Evolutionary conservation across 2,888 invertebrate species (phyloP).

Genomic region (Oscheius myriophilus): DNA sequence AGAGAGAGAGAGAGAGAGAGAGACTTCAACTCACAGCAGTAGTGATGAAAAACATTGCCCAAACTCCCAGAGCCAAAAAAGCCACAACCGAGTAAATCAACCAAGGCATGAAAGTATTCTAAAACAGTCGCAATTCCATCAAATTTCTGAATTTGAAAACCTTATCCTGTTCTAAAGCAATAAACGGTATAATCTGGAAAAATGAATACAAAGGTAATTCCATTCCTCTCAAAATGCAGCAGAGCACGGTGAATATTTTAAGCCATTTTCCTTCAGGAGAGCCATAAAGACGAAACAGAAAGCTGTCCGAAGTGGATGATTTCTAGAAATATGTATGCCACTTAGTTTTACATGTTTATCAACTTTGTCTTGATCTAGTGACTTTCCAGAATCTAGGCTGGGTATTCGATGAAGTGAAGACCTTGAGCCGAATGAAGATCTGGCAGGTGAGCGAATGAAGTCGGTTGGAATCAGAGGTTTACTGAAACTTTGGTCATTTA

Average conservation of each 20-base stretch:
- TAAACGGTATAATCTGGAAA: background rate
- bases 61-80: too few relatives aligned
- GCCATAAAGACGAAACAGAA: too few relatives aligned
- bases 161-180: background rate
- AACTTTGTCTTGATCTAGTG: too few relatives aligned
- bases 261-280: background rate
- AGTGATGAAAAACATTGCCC: too few relatives aligned
- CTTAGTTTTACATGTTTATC: too few relatives aligned
- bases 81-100: background rate
- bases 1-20: too few relatives aligned
- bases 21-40: too few relatives aligned
- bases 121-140: background rate
- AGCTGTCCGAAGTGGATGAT: too few relatives aligned
- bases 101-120: background rate
- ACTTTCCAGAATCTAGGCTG: too few relatives aligned
- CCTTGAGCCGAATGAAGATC: background rate
- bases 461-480: background rate
- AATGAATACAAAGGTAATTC: background rate
- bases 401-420: background rate
- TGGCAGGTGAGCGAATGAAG: background rate
- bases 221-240: background rate
- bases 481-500: background rate
- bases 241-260: background rate
- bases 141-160: background rate
- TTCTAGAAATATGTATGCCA: too few relatives aligned